These are phyloP conservation scores for Psephotus haematonotus DNA, from an alignment of 2,113 vertebrate genomes.

Conservation along the genomic window DNA sequence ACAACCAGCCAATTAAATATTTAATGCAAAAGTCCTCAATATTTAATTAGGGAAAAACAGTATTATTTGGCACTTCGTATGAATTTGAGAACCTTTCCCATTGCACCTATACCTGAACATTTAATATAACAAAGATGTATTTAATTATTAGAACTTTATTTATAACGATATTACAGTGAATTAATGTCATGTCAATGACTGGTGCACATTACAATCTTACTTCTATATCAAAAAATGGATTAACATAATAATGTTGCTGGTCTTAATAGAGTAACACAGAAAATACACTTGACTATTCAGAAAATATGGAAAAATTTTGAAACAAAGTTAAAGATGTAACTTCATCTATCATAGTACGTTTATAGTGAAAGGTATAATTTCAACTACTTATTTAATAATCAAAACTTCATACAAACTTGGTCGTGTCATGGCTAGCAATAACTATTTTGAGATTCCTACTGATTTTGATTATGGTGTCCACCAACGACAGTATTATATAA, in stretches of 20 bases:
- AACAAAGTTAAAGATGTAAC: neutral
- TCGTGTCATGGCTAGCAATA: neutral
- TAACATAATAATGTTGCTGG: neutral
- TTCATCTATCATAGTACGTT: neutral
- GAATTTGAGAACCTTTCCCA: constrained; percentile 34
- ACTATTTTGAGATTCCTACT: neutral
- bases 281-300: neutral
- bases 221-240: neutral
- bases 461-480: neutral
- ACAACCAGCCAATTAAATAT: constrained; percentile 74
- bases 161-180: neutral
- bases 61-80: constrained; percentile 31
- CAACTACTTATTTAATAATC: neutral
- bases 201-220: neutral
- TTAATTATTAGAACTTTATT: neutral
- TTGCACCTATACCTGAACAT: neutral
- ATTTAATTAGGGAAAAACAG: constrained; percentile 74
- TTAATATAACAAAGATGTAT: neutral
- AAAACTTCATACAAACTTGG: neutral
- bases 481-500: neutral
- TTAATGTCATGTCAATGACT: neutral
- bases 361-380: neutral
- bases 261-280: neutral
- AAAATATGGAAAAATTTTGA: neutral
- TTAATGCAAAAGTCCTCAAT: constrained; percentile 65